A percentile compares a stretch with the other conserved stretches of the same genome.
These are phyloP conservation scores for Guaruba guarouba DNA, from an alignment of 2,113 vertebrate species.

Conservation along the genomic window DNA sequence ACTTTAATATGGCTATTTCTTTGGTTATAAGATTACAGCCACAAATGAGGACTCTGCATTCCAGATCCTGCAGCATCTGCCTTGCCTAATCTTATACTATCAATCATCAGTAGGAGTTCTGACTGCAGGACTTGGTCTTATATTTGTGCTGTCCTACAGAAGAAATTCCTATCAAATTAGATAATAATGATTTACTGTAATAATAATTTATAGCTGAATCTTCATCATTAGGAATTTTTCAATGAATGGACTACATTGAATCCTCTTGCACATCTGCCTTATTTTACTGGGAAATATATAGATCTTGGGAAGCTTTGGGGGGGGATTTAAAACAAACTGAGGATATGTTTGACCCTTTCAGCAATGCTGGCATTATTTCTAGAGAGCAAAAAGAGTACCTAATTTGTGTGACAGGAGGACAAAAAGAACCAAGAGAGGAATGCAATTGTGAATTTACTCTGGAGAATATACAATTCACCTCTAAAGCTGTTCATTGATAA, in stretches of 20 bases:
- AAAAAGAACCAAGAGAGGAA: not conserved
- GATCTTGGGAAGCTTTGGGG: not conserved
- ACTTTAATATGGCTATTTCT: not conserved
- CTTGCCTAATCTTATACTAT: not conserved
- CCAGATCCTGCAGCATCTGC: not conserved
- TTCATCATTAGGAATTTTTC: not conserved
- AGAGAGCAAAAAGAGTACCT: not conserved
- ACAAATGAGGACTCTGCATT: not conserved
- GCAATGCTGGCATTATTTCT: not conserved
- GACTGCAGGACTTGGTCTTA: not conserved
- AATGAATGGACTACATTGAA: not conserved
- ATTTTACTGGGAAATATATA: constrained; percentile 10
- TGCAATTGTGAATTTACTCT: not conserved
- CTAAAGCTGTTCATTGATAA: not conserved
- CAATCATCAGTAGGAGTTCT: not conserved
- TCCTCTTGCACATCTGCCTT: not conserved
- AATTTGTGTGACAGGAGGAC: not conserved
- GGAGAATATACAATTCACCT: not conserved
- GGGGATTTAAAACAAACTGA: not conserved
- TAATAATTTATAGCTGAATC: constrained; percentile 4
- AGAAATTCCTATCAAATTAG: not conserved
- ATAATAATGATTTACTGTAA: not conserved
- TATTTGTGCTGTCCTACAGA: not conserved
- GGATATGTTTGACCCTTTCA: not conserved
- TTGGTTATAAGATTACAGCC: not conserved